A percentile compares a stretch with the other conserved stretches of the same genome.
Evolutionary conservation across 2,888 invertebrate genomes (phyloP).

Genomic region (Liodrosophila aerea): DNA sequence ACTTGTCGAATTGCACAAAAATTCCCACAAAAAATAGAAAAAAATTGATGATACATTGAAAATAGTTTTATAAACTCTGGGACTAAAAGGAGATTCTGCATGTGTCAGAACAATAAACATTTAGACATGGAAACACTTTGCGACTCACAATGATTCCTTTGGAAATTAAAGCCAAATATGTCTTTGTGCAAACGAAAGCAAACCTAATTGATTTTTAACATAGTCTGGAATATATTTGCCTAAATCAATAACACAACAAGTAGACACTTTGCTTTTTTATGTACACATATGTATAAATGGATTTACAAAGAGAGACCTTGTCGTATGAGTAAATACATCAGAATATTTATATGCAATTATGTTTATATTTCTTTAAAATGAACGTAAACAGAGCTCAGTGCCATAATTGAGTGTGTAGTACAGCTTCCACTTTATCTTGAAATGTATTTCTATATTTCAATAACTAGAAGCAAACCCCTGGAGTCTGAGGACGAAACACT

Average conservation of each 20-base stretch:
- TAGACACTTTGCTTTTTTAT: no score
- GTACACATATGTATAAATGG: no score
- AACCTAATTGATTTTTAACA: constrained; percentile 36
- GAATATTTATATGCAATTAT: no score
- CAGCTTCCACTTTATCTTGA: no score
- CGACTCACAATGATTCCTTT: constrained; percentile 9
- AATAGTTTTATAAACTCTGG: constrained; percentile 8
- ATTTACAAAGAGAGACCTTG: no score
- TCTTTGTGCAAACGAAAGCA: constrained; percentile 23
- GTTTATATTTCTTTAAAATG: no score
- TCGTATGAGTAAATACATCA: no score
- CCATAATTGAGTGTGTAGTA: no score
- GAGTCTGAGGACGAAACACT: no score
- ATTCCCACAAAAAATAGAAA: constrained; percentile 28
- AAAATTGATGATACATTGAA: constrained; percentile 29
- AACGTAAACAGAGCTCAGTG: no score
- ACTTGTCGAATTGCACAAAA: constrained; percentile 12
- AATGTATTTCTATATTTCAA: no score
- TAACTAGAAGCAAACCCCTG: no score
- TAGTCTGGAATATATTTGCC: constrained; percentile 14
- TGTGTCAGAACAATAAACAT: constrained; percentile 10
- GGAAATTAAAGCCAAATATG: constrained; percentile 20
- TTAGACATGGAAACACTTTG: constrained; percentile 11
- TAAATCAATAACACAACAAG: constrained; percentile 37
- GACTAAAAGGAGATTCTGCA: constrained; percentile 15